Evolutionary conservation across 1,140 invertebrate genomes (phyloP).

Genomic region (Ceratosolen fusciceps): DNA sequence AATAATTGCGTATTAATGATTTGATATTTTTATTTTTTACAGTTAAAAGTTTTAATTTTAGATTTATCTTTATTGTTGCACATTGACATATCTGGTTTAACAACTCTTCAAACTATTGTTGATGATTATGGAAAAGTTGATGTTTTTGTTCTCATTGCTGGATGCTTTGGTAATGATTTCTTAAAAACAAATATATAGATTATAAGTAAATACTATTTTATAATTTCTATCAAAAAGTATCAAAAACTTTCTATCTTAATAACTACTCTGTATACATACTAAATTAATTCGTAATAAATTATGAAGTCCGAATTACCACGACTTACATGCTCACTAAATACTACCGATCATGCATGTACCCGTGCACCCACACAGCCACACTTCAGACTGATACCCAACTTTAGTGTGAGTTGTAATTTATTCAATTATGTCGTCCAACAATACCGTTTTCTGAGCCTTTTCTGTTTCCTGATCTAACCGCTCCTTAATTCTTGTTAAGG

Average conservation of each 20-base stretch:
- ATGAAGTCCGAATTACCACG: background rate
- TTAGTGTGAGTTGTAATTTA: too few species aligned
- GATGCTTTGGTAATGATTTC: constrained; percentile 74
- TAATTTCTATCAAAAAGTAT: background rate
- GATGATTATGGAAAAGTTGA: constrained; percentile 73
- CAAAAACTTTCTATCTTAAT: background rate
- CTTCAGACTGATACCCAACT: too few species aligned
- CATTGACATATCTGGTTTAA: constrained; percentile 79
- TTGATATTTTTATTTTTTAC: constrained; percentile 49
- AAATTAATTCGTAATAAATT: background rate
- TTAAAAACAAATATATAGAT: background rate
- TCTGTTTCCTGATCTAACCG: too few species aligned
- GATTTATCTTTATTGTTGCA: constrained; percentile 81
- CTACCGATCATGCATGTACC: too few species aligned
- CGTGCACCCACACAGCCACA: too few species aligned
- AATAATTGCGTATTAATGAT: too few species aligned
- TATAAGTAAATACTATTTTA: background rate
- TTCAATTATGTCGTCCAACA: too few species aligned
- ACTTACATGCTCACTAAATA: background rate
- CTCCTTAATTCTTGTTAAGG: too few species aligned
- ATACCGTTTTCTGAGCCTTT: too few species aligned
- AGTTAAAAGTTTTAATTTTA: constrained; percentile 76
- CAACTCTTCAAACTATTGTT: constrained; percentile 73
- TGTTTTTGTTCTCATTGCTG: constrained; percentile 75
- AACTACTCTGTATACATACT: background rate